A percentile compares a stretch with the other conserved stretches of the same genome.
Conservation (phyloP, 2,113 vertebrate genomes). For the Leptodactylus fuscus region DNA sequence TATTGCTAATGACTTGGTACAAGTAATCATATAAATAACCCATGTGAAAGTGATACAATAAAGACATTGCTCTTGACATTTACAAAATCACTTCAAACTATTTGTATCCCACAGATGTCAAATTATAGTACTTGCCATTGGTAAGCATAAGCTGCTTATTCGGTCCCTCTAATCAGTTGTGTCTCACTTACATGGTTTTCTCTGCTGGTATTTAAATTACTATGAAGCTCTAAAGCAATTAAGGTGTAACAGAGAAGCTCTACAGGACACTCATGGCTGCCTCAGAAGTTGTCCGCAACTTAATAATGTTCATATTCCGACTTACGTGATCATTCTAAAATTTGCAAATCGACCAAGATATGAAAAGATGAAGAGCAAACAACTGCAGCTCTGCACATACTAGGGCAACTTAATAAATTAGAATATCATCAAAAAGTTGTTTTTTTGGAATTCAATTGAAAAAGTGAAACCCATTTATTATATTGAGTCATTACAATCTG, state of each 20-base stretch:
- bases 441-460: too few species aligned
- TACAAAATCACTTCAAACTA: conserved; percentile 38
- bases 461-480: too few species aligned
- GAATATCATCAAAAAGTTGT: too few species aligned
- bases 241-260: conserved; percentile 15
- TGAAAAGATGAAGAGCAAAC: neutral
- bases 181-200: conserved; percentile 22
- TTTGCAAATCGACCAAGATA: neutral
- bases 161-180: conserved; percentile 28
- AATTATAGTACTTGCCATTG: conserved; percentile 22
- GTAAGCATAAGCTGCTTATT: conserved; percentile 28
- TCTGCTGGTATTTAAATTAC: neutral
- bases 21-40: neutral
- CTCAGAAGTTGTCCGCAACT: neutral
- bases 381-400: too few species aligned
- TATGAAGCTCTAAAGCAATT: conserved; percentile 20
- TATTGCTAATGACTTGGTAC: neutral
- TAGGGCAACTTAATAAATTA: too few species aligned
- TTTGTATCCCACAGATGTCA: conserved; percentile 17
- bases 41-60: conserved; percentile 3
- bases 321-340: neutral
- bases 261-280: neutral
- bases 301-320: neutral
- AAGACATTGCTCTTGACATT: neutral
- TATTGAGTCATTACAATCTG: too few species aligned